Conservation (phyloP, 2,888 invertebrate genomes). For the Drymonia ruficornis region DNA sequence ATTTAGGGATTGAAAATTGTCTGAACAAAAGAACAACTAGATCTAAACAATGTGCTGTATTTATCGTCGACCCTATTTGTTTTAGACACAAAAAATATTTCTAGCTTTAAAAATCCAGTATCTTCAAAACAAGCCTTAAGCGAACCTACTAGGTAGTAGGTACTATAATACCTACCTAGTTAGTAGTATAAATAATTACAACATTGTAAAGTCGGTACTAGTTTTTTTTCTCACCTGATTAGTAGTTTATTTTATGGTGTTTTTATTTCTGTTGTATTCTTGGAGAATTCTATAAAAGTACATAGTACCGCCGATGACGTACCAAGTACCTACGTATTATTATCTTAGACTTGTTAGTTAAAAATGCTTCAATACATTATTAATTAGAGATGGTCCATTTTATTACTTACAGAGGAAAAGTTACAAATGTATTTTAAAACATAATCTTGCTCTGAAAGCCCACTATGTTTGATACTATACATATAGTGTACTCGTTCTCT, state of each 20-base stretch:
- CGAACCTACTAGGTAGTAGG: too few relatives aligned
- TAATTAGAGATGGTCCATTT: background rate
- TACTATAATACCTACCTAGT: too few relatives aligned
- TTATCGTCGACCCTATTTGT: too few relatives aligned
- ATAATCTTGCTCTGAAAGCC: background rate
- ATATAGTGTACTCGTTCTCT: background rate
- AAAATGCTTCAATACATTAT: background rate
- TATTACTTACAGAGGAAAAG: background rate
- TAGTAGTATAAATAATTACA: conserved; percentile 36
- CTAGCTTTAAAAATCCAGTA: too few relatives aligned
- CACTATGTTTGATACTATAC: too few relatives aligned
- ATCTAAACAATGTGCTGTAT: background rate
- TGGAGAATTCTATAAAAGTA: too few relatives aligned
- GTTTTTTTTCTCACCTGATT: conserved; percentile 74
- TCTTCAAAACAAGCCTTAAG: background rate
- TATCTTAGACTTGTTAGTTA: too few relatives aligned
- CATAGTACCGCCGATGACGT: too few relatives aligned
- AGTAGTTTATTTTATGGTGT: conserved; percentile 58
- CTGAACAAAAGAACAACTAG: background rate
- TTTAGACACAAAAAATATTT: too few relatives aligned
- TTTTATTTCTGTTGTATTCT: conserved; percentile 38
- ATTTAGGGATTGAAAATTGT: too few relatives aligned
- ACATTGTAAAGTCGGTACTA: conserved; percentile 45
- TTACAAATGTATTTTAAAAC: background rate
- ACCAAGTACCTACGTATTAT: too few relatives aligned